Base-by-base conservation (phyloP, 2,797 vertebrate species). In the Cossypha dichroa region DNA sequence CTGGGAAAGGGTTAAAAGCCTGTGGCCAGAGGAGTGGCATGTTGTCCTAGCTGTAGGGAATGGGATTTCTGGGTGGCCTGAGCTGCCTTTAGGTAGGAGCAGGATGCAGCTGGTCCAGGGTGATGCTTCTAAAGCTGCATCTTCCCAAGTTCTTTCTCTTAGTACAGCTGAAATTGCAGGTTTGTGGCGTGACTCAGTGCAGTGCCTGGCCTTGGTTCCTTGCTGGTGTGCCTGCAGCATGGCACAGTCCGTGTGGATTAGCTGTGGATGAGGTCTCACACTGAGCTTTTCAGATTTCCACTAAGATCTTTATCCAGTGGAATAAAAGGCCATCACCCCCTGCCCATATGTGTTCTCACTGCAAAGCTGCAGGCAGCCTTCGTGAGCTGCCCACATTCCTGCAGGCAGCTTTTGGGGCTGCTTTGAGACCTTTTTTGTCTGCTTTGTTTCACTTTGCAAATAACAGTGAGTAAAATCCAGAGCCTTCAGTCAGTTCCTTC, bases 321-420 rank as follows among this genome's bases (percentile, higher is more conserved):
- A 78, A 88, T 93, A 95, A 91, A 93, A 86, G 86, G 85, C 91
- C 67, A 78, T 92, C 82, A 81, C 88, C 82, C 46, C 78, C 85
- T 93, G 92, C 83, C 94, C 89, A 51, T 90, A 72, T 86, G 87
- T 77, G 86, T 87, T 88, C 92, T 94, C 88, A 83, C 28, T 64
- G 81, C 74, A 66, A 40, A 96, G 90, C 94, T 84, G 79, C 85
- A 59, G 90, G 82, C 85, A 86, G 91, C 69, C 85, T 69, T 46
- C 2, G 2, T 76, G 20, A 78, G 75, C 95, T 93, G 93, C 95
- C 94, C 70, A 77, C 74, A 11, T 82, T 92, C 93, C 79, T 68
- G 87, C 87, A 46, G 70, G 78, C 84, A 54, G 90, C 73, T 72
- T 73, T 83, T 85, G 1, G 36, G 92, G 79, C 79, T 83, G 88